Evolutionary conservation across 2,888 invertebrate species (phyloP).

Genomic region (Desoria tigrina): DNA sequence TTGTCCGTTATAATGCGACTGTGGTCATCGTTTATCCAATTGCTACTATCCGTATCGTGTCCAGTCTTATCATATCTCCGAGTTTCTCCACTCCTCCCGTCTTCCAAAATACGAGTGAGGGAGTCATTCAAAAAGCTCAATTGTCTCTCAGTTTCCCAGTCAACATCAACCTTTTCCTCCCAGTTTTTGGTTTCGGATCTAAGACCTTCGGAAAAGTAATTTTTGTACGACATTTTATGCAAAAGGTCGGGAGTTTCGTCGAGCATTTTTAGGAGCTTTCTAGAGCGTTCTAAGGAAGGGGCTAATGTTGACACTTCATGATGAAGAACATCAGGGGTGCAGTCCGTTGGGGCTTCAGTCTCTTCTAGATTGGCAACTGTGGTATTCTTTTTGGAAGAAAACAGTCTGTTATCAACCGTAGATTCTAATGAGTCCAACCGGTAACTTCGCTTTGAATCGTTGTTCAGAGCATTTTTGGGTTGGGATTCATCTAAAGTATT

Average conservation of each 20-base stretch:
- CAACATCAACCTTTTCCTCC: conserved; percentile 37
- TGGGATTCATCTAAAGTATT: background rate
- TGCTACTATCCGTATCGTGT: background rate
- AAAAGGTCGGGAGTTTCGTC: conserved; percentile 49
- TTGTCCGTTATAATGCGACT: background rate
- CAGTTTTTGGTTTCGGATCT: conserved; percentile 10
- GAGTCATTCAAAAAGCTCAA: conserved; percentile 46
- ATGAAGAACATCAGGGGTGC: conserved; percentile 37
- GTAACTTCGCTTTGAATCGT: background rate
- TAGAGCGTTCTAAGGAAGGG: conserved; percentile 39
- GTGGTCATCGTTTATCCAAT: too few species aligned
- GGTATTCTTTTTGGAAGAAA: background rate
- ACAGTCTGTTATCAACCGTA: background rate
- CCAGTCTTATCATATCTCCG: too few species aligned
- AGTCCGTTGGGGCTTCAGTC: conserved; percentile 7
- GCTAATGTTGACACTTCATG: conserved; percentile 28
- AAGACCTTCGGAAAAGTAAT: conserved; percentile 29
- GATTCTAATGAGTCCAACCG: background rate
- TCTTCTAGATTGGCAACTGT: background rate
- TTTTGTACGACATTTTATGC: conserved; percentile 50
- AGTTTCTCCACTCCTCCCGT: too few species aligned
- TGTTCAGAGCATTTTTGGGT: background rate
- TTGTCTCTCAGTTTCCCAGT: conserved; percentile 47
- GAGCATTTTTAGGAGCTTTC: conserved; percentile 42
- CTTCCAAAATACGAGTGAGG: conserved; percentile 39